Base-by-base conservation (phyloP, 1,140 invertebrate genomes). In the Bombus waltoni region DNA sequence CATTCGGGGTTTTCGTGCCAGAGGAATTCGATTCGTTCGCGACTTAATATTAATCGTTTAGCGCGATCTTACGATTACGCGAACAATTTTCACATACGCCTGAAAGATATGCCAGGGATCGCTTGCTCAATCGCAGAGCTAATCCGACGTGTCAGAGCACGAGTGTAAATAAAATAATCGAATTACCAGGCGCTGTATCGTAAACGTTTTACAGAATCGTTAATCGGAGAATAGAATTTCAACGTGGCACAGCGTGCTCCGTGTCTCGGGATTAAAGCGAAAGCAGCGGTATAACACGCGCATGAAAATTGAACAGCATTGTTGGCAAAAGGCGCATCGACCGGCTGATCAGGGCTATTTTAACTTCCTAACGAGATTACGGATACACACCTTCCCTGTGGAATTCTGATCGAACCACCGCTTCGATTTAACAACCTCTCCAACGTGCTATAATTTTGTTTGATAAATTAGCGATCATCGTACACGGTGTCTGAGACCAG, bases 281-380 rank as follows among this genome's bases (percentile, higher is more conserved):
- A 35, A 65, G 13, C n/a, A 44, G n/a, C 71, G 1, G 47, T 53
- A 13, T 38, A 85, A 57, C 35, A 22, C 22, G 18, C 40, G 40
- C 66, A 66, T 59, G 87, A 74, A 88, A 88, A 87, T 87, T 87
- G 53, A n/a, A 83, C 72, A 42, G 44, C 62, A 53, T 66, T 65
- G 74, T 59, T 74, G 62, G 28, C 75, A 74, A 86, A 82, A 79
- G 57, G 53, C 40, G n/a, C 8, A 65, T 57, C 59, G 35, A 53
- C 59, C 62, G 42, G 11, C 44, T 65, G 81, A 57, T 75, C 81
- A 76, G 74, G 59, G 78, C 65, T 71, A 47, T 76, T 74, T 62
- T 57, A 83, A 88, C 87, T 88, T 88, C 47, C 32, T 82, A 28
- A 53, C 47, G 47, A 59, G 57, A 59, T 59, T 59, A 59, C 25